Base-by-base conservation (phyloP, 2,888 invertebrate genomes). In the Aleiodes alternator region DNA sequence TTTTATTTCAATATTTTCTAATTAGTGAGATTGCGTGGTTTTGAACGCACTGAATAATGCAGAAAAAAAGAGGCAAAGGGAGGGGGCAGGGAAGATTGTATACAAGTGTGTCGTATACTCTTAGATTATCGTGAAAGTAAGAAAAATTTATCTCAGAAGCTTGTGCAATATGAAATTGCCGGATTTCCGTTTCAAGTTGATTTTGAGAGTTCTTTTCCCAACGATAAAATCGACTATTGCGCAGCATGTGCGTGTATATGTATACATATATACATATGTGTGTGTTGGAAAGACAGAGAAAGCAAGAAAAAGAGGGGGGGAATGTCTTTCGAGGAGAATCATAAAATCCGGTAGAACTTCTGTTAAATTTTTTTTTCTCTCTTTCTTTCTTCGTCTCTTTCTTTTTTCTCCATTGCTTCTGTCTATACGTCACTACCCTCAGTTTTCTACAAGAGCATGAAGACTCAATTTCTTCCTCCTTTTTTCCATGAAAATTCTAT, bases 181-280 rank as follows among this genome's bases (percentile, higher is more conserved):
- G 64, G 64, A 64, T 64, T 64, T 64, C 64, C 64, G 64, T 64
- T 64, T 64, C 64, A 64, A 64, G 64, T 64, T 64, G 64, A 64
- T 64, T 64, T 64, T 64, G 64, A 64, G 64, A 64, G 64, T 64
- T 64, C 23, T 48, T 64, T 64, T 64, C 48, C 64, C 64, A 43
- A 64, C 64, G 64, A 64, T 64, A 64, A 64, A 64, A 64, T 64
- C 48, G 43, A 64, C 64, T 9, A 64, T 48, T 64, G 64, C 64
- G 8, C 64, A 34, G 16, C 16, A 43, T 34, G 16, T 38, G 61
- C 3, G 5, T 16, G 14, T 38, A 43, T 38, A 38, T 38, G 3
- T 8, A 23, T 8, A 23, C 23, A 23, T 23, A 23, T 23, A 23
- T 23, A 23, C 2, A 23, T 34, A 34, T n/a, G 8, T 38, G 14